Conservation (phyloP, 2,797 vertebrate species). For the Gadopsis marmoratus region DNA sequence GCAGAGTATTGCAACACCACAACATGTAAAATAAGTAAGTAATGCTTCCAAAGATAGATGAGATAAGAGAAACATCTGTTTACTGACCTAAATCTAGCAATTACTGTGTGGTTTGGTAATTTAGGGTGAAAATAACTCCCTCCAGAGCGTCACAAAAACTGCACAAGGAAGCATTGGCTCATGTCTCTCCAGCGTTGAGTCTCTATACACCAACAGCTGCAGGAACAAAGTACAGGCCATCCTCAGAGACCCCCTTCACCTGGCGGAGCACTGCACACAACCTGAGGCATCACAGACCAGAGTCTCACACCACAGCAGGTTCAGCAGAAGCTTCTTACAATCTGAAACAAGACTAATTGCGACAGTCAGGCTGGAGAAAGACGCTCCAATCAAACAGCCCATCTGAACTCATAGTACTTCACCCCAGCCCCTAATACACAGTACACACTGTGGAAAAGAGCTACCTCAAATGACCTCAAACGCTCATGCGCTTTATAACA, state of each 20-base stretch:
- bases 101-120: constrained; percentile 2
- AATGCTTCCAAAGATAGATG: background rate
- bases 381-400: background rate
- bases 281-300: background rate
- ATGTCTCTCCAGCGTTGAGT: background rate
- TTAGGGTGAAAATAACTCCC: background rate
- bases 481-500: background rate
- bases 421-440: background rate
- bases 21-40: background rate
- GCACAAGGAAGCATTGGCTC: background rate
- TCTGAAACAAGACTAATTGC: background rate
- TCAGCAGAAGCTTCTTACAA: background rate
- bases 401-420: constrained; percentile 1
- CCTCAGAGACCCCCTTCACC: background rate
- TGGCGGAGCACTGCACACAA: background rate
- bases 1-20: background rate
- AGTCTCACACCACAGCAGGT: background rate
- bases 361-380: background rate
- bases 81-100: background rate
- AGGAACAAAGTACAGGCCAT: background rate
- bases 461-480: background rate
- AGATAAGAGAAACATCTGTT: background rate
- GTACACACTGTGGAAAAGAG: background rate
- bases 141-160: constrained; percentile 1
- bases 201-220: background rate